These are phyloP conservation scores for Geopemphigus sp. DNA, from an alignment of 1,140 invertebrate species.

Conservation along the genomic window DNA sequence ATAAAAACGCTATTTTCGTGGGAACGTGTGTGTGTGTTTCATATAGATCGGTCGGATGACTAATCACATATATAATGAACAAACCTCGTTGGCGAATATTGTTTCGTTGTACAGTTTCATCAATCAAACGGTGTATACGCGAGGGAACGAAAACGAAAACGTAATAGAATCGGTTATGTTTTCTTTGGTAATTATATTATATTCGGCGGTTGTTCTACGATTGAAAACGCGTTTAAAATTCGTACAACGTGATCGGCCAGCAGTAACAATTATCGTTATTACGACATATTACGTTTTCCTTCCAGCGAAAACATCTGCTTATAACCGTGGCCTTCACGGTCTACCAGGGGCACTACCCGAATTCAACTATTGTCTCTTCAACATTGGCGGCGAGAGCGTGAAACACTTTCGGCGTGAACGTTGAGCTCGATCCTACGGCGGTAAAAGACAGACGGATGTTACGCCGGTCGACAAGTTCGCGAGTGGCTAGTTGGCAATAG, in stretches of 20 bases:
- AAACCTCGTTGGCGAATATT: background rate
- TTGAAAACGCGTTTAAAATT: slow-evolving; percentile 3
- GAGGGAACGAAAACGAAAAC: background rate
- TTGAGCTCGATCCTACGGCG: slow-evolving; percentile 1
- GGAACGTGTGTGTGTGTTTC: no score
- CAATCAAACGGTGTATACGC: slow-evolving; percentile 11
- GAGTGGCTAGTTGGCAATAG: no score
- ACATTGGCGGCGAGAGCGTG: no score
- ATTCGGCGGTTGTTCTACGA: background rate
- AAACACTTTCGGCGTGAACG: background rate
- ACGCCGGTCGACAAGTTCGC: slow-evolving; percentile 2
- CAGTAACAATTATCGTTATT: slow-evolving; percentile 23
- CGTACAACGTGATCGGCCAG: background rate
- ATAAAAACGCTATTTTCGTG: background rate
- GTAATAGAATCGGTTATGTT: no score
- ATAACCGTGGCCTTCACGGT: slow-evolving; percentile 27
- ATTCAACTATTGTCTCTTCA: no score
- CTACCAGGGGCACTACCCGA: slow-evolving; percentile 11
- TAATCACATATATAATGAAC: background rate
- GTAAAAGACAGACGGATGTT: background rate
- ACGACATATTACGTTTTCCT: slow-evolving; percentile 22
- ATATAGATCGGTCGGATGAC: background rate
- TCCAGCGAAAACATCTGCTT: slow-evolving; percentile 12
- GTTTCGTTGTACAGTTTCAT: background rate
- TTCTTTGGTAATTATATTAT: background rate